A percentile compares a stretch with the other conserved stretches of the same genome.
Evolutionary conservation across 2,888 invertebrate genomes (phyloP).

Genomic region (Stratiomys singularior): DNA sequence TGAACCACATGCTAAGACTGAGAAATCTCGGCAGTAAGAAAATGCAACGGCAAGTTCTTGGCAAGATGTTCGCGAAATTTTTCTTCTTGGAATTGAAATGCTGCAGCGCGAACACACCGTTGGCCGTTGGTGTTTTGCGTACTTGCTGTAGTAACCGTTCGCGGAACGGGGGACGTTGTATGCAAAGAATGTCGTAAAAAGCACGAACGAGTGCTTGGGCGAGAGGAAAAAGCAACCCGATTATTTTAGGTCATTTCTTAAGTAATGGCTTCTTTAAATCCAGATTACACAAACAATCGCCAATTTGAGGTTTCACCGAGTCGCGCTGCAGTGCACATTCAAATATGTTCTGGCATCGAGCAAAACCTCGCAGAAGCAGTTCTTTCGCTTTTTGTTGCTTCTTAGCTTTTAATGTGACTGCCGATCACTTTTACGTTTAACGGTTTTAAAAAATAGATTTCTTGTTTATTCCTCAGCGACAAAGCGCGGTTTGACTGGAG

Average conservation of each 20-base stretch:
- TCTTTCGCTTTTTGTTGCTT: slow-evolving; percentile 15
- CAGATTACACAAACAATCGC: slow-evolving; percentile 9
- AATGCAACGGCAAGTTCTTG: slow-evolving; percentile 41
- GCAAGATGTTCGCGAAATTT: slow-evolving; percentile 28
- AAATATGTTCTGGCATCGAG: background rate
- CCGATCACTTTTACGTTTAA: slow-evolving; percentile 38
- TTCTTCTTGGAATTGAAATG: background rate
- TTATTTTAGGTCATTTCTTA: slow-evolving; percentile 37
- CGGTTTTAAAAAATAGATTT: slow-evolving; percentile 31
- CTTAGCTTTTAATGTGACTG: background rate
- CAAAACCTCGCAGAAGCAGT: background rate
- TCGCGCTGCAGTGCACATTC: slow-evolving; percentile 10
- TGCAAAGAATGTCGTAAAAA: background rate
- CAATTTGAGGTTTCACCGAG: background rate
- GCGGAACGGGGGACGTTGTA: too few species aligned
- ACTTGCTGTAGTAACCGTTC: background rate
- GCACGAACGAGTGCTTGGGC: background rate
- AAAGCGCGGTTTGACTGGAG: background rate
- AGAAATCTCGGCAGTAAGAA: slow-evolving; percentile 7
- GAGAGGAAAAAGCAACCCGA: background rate
- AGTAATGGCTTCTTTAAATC: slow-evolving; percentile 8
- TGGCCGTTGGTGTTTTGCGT: background rate
- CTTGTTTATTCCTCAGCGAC: slow-evolving; percentile 32
- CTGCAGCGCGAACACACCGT: background rate
- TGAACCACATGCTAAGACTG: background rate